phyloP scores from a whole-genome alignment of 37 sponge, comb jelly and placozoan genomes.

The Aplysina aerophoba region DNA sequence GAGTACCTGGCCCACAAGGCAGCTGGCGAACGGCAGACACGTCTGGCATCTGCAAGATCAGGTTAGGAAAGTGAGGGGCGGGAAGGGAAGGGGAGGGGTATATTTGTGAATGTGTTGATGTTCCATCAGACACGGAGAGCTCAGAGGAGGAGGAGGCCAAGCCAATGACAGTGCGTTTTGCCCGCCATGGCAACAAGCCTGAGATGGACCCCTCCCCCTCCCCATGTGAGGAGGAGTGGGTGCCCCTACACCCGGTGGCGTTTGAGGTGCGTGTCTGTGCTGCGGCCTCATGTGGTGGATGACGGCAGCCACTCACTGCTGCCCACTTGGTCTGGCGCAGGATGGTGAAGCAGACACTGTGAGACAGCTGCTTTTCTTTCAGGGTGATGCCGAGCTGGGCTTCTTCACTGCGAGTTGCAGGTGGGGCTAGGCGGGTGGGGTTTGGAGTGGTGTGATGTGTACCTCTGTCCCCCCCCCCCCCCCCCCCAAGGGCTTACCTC shows the following conservation, averaged over 20 bases:
- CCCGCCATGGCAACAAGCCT: slow-evolving; percentile 1
- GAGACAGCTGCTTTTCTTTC: not conserved
- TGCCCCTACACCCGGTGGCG: not conserved
- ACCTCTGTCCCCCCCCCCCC: not conserved
- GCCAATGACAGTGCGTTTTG: slow-evolving; percentile 63
- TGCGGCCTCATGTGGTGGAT: not conserved
- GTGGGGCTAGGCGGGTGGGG: not conserved
- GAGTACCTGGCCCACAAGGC: slow-evolving; percentile 52
- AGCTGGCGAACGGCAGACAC: slow-evolving; percentile 20
- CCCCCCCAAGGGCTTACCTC: not conserved
- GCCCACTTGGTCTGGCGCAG: not conserved
- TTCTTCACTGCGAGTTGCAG: too few relatives aligned
- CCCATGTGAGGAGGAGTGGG: not conserved
- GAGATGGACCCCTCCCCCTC: not conserved
- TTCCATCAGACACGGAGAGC: slow-evolving; percentile 53
- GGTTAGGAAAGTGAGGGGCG: slow-evolving; percentile 32
- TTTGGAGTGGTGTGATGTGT: not conserved
- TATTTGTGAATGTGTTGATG: not conserved
- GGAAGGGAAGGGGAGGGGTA: too few relatives aligned
- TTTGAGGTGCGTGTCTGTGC: not conserved
- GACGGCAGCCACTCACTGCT: not conserved
- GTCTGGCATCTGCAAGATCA: not conserved
- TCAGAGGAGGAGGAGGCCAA: slow-evolving; percentile 78
- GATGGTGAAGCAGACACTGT: not conserved
- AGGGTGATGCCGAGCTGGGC: not conserved